Conservation (phyloP, 37 sponge, comb jelly and placozoan species). For the Aphrocallistes beatrix region DNA sequence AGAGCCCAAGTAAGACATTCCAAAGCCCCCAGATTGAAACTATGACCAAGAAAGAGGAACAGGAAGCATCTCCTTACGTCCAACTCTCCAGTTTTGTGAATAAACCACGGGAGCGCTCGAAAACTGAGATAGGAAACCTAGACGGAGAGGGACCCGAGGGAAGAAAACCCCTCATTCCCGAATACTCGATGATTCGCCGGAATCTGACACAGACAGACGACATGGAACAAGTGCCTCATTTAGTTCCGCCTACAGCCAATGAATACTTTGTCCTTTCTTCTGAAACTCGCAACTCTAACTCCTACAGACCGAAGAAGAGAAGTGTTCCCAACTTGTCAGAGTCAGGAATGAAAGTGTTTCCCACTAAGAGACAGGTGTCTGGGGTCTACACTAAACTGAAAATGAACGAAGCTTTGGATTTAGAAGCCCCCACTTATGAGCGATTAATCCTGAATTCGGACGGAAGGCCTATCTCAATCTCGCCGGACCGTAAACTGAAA, state of each 20-base stretch:
- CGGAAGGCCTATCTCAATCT: not conserved
- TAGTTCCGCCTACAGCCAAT: not conserved
- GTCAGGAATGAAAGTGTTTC: no score
- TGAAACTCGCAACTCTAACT: not conserved
- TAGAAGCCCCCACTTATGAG: not conserved
- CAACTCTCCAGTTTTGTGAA: no score
- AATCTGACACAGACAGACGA: not conserved
- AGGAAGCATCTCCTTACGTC: no score
- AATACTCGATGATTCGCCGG: not conserved
- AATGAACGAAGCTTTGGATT: not conserved
- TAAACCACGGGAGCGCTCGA: no score
- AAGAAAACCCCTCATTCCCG: no score
- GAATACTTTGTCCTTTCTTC: conserved; percentile 5
- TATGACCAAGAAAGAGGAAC: no score
- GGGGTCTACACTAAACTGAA: not conserved
- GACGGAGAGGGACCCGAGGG: no score
- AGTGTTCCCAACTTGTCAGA: no score
- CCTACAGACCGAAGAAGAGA: no score
- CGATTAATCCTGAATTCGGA: not conserved
- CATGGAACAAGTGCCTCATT: not conserved
- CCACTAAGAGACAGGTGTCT: no score
- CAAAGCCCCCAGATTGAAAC: no score
- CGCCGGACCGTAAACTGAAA: not conserved
- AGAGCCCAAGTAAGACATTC: not conserved
- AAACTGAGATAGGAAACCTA: no score